Base-by-base conservation (phyloP, 2,888 invertebrate species). In the Drosophila crucigera region DNA sequence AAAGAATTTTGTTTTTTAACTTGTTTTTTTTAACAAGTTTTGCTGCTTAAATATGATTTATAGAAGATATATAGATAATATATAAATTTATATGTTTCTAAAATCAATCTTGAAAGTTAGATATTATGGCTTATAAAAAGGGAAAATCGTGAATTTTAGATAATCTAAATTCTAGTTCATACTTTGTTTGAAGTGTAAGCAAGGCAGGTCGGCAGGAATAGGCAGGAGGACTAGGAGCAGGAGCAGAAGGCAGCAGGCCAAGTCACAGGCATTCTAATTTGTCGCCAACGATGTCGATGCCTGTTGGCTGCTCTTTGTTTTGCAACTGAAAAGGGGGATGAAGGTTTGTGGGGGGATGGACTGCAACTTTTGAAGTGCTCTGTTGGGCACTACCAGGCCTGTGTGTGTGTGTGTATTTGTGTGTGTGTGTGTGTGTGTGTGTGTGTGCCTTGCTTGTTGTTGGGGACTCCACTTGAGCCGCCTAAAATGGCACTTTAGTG, bases 401-500 rank as follows among this genome's bases (percentile, higher is more conserved):
- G 53, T 41, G 16, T 30, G 22, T n/a, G n/a, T 28, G 33, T n/a
- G 53, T 58, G 56, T 56, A 68, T 68, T 30, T 66, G 10, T 14
- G 35, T 41, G 52, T 41, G 2, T 28, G 25, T 25, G 49, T 41
- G 11, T 28, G 19, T 28, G 53, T 55, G 22, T 28, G 54, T 58
- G 52, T 62, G 58, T 63, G 76, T 73, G 56, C 67, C 71, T 22
- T 31, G 55, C 60, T 62, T 69, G 75, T 49, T 77, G 39, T 41
- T 41, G 41, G 41, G 76, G 78, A 78, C 85, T 85, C 83, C 91
- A 90, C 91, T 91, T 88, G 85, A 91, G 91, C 84, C 63, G 82
- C 91, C 92, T 90, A 89, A 90, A 92, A 91, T 90, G 90, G 84
- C 92, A 91, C 91, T 92, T 92, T 83, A 92, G 85, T 90, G 91